A percentile compares a stretch with the other conserved stretches of the same genome.
phyloP scores from a whole-genome alignment of 2,113 vertebrate species.

The Sceloporus undulatus region DNA sequence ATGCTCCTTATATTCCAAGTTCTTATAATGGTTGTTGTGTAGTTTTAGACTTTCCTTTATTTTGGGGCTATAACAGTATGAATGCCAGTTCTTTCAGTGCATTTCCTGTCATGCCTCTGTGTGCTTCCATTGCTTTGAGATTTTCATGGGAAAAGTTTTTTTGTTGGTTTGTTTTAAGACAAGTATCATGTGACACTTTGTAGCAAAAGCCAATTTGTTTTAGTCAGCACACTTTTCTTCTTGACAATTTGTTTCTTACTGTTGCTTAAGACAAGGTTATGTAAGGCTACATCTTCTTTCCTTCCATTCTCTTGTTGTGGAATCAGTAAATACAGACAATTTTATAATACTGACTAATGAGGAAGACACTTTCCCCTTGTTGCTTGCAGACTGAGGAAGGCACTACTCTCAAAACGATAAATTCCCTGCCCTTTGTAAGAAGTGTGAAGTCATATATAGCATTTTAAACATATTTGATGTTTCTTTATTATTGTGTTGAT shows the following conservation, averaged over 20 bases:
- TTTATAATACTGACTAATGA: no score
- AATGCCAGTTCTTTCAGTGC: not conserved
- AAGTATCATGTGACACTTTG: not conserved
- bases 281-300: not conserved
- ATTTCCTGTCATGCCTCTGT: not conserved
- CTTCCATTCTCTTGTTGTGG: no score
- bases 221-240: not conserved
- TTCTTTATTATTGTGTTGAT: no score
- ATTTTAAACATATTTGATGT: no score
- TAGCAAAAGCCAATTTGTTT: not conserved
- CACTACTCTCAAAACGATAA: no score
- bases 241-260: slow-evolving; percentile 18
- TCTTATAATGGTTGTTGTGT: not conserved
- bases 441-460: no score
- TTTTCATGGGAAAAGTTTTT: not conserved
- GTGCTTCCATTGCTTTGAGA: not conserved
- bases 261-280: not conserved
- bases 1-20: no score
- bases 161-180: not conserved
- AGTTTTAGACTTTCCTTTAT: not conserved
- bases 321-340: not conserved
- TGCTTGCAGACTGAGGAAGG: no score
- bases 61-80: not conserved
- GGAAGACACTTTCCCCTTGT: no score
- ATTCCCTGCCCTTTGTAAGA: no score